A percentile compares a stretch with the other conserved stretches of the same genome.
These are phyloP conservation scores for Pecten maximus DNA, from an alignment of 2,888 invertebrate genomes.

Conservation along the genomic window DNA sequence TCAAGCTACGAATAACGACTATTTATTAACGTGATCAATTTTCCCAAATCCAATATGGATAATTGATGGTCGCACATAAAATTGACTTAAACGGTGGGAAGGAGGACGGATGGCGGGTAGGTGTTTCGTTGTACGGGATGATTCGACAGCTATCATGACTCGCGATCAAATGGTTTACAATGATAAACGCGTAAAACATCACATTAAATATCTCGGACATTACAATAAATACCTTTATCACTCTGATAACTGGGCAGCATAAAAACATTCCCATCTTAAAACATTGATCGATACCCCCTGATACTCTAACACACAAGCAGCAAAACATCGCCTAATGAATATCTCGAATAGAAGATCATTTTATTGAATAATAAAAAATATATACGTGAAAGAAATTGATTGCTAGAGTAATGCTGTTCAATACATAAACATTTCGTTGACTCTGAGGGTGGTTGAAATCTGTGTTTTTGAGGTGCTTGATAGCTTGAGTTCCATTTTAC, in stretches of 20 bases:
- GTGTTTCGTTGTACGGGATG: neutral
- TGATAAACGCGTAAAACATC: slow-evolving; percentile 15
- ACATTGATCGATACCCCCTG: neutral
- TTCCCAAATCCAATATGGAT: slow-evolving; percentile 30
- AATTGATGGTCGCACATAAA: slow-evolving; percentile 7
- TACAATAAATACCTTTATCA: neutral
- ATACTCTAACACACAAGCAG: neutral
- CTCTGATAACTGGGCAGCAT: neutral
- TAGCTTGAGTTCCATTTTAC: neutral
- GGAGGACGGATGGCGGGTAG: slow-evolving; percentile 1
- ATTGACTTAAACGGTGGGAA: neutral
- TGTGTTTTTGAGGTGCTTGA: neutral
- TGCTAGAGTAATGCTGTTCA: neutral
- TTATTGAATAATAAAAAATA: slow-evolving; percentile 5
- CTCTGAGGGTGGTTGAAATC: neutral
- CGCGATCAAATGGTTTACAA: slow-evolving; percentile 6
- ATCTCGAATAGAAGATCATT: neutral
- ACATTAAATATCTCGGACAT: slow-evolving; percentile 14
- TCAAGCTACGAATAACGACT: neutral
- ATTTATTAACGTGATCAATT: slow-evolving; percentile 24
- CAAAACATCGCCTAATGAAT: neutral
- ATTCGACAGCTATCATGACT: neutral
- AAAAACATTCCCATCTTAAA: slow-evolving; percentile 9
- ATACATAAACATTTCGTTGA: neutral
- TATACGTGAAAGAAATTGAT: neutral